Percentiles rank a stretch among this genome's conserved stretches.
phyloP scores from a whole-genome alignment of 2,797 vertebrate species.

The Aplochiton taeniatus region DNA sequence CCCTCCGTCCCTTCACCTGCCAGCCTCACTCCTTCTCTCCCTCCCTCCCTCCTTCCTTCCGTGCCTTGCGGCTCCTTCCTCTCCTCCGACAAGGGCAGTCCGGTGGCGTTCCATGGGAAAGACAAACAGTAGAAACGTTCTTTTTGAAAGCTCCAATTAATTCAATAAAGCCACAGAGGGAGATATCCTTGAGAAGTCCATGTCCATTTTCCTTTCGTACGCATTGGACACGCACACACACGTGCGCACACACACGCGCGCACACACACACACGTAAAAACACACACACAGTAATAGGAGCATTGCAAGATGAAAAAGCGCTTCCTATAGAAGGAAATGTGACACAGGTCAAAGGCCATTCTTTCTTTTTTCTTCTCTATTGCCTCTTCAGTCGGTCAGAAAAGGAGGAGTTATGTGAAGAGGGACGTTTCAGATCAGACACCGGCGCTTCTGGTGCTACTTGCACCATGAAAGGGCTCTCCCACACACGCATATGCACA shows the following conservation, averaged over 20 bases:
- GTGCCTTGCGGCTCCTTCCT: constrained; percentile 5
- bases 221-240: not conserved
- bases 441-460: too few species aligned
- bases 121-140: constrained; percentile 51
- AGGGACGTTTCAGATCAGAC: too few species aligned
- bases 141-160: constrained; percentile 56
- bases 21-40: not conserved
- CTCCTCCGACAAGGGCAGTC: constrained; percentile 53
- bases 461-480: too few species aligned
- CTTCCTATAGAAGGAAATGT: too few species aligned
- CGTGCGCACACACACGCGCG: not conserved
- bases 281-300: too few species aligned
- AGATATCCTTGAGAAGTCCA: constrained; percentile 12
- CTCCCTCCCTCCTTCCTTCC: not conserved
- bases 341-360: too few species aligned
- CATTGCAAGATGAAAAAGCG: not conserved
- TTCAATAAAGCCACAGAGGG: constrained; percentile 48
- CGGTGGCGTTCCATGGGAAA: constrained; percentile 57
- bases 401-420: too few species aligned
- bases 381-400: too few species aligned
- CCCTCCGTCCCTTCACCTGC: not conserved
- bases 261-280: constrained; percentile 2
- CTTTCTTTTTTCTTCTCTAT: too few species aligned
- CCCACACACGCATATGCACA: too few species aligned
- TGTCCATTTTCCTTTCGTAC: not conserved